These are phyloP conservation scores for Sepiola atlantica DNA, from an alignment of 2,888 invertebrate genomes.

Conservation along the genomic window DNA sequence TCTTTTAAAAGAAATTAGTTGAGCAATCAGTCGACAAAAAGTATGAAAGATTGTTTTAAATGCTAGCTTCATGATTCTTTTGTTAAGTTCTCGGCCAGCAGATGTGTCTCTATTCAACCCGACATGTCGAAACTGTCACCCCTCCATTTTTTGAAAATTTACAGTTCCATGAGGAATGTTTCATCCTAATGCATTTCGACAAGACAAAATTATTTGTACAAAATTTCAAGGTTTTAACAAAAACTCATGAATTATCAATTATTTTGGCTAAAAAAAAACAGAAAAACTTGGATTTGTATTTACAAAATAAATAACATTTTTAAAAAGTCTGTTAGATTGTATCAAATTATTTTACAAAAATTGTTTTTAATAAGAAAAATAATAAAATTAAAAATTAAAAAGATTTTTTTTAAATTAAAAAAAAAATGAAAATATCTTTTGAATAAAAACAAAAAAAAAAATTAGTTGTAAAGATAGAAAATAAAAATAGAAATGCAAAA, in stretches of 20 bases:
- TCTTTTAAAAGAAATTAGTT: no score
- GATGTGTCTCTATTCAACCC: neutral
- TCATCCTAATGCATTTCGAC: neutral
- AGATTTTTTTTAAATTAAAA: no score
- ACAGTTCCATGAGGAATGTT: neutral
- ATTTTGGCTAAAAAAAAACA: neutral
- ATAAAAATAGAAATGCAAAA: no score
- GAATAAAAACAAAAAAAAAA: no score
- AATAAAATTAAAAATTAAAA: no score
- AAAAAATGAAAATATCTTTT: no score
- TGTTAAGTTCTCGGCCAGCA: neutral
- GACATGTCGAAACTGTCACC: neutral
- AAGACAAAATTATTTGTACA: neutral
- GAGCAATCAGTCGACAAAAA: neutral
- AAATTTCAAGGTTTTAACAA: neutral
- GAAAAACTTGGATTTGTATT: neutral
- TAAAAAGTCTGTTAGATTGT: neutral
- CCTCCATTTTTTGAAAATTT: neutral
- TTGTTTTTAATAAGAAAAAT: no score
- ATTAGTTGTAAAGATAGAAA: no score
- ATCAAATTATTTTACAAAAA: no score
- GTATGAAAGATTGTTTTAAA: neutral
- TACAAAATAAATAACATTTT: neutral
- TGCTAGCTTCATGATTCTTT: neutral
- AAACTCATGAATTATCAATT: neutral